A percentile compares a stretch with the other conserved stretches of the same genome.
Conservation (phyloP, 1,140 invertebrate species). For the Plutomurus gul region DNA sequence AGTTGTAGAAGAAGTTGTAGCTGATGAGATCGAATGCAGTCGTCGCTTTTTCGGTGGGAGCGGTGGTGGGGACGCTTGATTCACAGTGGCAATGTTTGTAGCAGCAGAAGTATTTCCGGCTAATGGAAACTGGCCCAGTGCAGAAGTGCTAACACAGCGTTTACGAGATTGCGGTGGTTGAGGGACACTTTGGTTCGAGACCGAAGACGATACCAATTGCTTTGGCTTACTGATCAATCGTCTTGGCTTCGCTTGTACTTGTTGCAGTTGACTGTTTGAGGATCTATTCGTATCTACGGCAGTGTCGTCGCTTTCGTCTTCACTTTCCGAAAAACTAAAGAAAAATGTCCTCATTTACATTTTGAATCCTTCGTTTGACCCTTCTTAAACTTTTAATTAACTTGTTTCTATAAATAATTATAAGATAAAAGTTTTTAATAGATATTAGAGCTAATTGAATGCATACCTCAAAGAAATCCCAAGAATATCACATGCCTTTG, state of each 20-base stretch:
- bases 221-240: conserved; percentile 7
- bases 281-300: conserved; percentile 24
- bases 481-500: conserved; percentile 50
- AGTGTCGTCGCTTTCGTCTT: conserved; percentile 33
- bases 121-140: conserved; percentile 4
- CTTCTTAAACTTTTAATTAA: no score
- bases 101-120: not conserved
- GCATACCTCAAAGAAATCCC: conserved; percentile 47
- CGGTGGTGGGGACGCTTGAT: not conserved
- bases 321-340: conserved; percentile 43
- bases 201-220: not conserved
- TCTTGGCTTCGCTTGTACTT: conserved; percentile 13
- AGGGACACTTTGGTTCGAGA: not conserved
- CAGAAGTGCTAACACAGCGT: not conserved
- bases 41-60: conserved; percentile 48
- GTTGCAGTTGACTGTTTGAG: conserved; percentile 1
- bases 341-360: not conserved
- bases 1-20: conserved; percentile 11
- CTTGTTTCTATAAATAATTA: no score
- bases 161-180: not conserved
- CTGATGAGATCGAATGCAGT: conserved; percentile 31
- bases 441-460: not conserved
- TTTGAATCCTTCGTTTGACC: no score
- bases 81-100: conserved; percentile 4
- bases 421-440: not conserved